Base-by-base conservation (phyloP, 2,888 invertebrate species). In the Cyclophora punctaria region DNA sequence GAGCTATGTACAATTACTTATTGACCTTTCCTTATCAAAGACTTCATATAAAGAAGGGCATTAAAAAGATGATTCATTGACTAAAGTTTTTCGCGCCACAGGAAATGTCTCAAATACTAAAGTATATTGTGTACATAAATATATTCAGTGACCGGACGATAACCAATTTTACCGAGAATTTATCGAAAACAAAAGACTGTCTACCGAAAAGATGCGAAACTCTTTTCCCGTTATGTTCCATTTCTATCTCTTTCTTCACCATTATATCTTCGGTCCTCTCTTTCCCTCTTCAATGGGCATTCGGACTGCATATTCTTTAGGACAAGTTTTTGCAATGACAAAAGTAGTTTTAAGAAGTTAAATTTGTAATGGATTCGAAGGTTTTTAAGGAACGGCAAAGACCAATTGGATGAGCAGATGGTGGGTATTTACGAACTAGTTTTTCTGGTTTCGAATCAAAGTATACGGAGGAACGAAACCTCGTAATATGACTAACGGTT, bases 211-310 rank as follows among this genome's bases (percentile, higher is more conserved):
- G 6, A 7, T 7, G 4, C 42, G 34, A 34, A 69, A 69, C 76
- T 74, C 70, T 68, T 68, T 68, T 78, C 70, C 85, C 85, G 85
- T 85, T 85, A 84, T 73, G 61, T 71, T 69, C 66, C 67, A 60
- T 60, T 51, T 55, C 62, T 60, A 55, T 82, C 80, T 66, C 64
- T 69, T 54, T 78, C 72, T 48, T 44, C 50, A 62, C 2, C 49
- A 43, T 41, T 47, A 43, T 49, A 49, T 48, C 56, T 53, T 52
- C 48, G 54, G 62, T 71, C 52, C 55, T 81, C 83, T 69, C 75
- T 66, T 64, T 84, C 63, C 63, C 79, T 64, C 83, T 74, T 85
- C 73, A 84, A 85, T 85, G 85, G 82, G 71, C 76, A 81, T 74
- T 78, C 69, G 74, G 78, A 78, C 83, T 75, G 77, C 77, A 73